Conservation (phyloP, 2,113 vertebrate species). For the Parotia lawesii region DNA sequence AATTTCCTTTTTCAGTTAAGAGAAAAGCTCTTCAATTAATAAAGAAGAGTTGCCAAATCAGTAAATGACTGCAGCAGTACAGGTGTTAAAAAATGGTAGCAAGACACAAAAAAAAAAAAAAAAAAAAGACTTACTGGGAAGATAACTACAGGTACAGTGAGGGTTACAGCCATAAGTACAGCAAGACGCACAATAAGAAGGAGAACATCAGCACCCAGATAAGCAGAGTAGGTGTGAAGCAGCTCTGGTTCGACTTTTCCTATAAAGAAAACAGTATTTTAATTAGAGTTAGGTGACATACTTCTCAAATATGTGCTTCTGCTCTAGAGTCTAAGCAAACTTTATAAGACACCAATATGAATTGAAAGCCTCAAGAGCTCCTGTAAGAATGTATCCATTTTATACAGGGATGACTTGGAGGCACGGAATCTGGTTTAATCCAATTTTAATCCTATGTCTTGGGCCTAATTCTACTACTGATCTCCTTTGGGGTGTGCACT, state of each 20-base stretch:
- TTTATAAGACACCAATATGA: background rate
- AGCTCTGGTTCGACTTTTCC: conserved; percentile 86
- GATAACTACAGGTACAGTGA: conserved; percentile 95
- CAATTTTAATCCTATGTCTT: background rate
- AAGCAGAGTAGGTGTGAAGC: conserved; percentile 89
- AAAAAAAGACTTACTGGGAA: conserved; percentile 86
- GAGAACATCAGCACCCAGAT: conserved; percentile 79
- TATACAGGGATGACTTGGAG: background rate
- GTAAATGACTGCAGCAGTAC: background rate
- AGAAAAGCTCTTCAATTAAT: background rate
- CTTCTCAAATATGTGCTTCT: background rate
- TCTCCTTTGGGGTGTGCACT: background rate
- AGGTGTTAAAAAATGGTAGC: background rate
- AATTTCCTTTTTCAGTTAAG: background rate
- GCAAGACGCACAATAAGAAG: conserved; percentile 92
- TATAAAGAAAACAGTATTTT: conserved; percentile 47
- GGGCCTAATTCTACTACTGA: background rate
- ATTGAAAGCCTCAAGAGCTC: background rate
- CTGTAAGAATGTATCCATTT: background rate
- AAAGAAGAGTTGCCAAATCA: background rate
- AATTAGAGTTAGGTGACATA: background rate
- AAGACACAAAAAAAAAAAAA: background rate
- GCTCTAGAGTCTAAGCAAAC: background rate
- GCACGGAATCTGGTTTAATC: background rate
- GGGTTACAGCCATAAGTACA: conserved; percentile 90